A percentile compares a stretch with the other conserved stretches of the same genome.
phyloP scores from a whole-genome alignment of 2,888 invertebrate genomes.

The Itoplectis maculator region DNA sequence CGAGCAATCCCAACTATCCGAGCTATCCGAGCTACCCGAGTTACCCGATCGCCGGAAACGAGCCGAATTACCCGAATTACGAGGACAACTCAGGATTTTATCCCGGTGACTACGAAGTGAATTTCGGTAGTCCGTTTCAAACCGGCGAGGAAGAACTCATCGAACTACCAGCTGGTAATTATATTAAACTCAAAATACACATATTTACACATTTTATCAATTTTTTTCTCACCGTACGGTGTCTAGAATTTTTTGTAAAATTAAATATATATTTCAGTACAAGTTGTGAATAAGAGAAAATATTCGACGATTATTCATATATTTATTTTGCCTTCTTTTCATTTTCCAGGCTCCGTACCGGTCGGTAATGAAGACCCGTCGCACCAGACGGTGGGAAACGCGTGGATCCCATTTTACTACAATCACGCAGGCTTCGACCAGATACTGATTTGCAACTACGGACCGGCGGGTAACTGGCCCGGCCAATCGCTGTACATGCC shows the following conservation, averaged over 20 bases:
- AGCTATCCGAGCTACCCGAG: neutral
- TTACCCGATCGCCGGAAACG: neutral
- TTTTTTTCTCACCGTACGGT: neutral
- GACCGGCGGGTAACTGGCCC: conserved; percentile 47
- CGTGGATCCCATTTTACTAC: conserved; percentile 15
- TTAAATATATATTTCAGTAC: neutral
- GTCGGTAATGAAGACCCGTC: neutral
- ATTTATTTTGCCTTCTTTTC: neutral
- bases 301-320: neutral
- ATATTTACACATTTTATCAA: neutral
- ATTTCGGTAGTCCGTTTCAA: neutral
- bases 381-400: neutral
- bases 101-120: neutral
- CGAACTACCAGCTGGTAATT: neutral
- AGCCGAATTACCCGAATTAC: neutral
- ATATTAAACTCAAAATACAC: neutral
- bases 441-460: conserved; percentile 60
- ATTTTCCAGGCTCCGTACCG: neutral
- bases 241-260: neutral
- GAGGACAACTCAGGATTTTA: neutral
- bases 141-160: neutral
- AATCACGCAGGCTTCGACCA: conserved; percentile 32
- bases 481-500: conserved; percentile 39
- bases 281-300: neutral
- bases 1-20: neutral